Conservation (phyloP, 2,113 vertebrate species). For the Nesogale talazaci region DNA sequence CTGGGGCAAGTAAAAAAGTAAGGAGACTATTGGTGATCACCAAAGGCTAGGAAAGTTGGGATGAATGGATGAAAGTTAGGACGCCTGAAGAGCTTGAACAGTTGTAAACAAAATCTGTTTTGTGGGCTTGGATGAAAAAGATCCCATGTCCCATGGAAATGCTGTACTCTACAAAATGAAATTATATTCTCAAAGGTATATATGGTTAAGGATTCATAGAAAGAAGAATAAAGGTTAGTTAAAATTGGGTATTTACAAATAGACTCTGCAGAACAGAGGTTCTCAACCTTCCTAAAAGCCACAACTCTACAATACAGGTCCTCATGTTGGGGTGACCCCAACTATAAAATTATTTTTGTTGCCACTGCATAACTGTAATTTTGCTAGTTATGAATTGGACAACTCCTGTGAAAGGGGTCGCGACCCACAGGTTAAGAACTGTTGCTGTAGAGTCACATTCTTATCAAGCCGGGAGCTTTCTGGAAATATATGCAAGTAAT, state of each 20-base stretch:
- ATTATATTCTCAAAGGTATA: background rate
- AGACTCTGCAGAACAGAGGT: background rate
- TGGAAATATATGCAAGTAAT: too few relatives aligned
- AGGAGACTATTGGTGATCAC: constrained; percentile 3
- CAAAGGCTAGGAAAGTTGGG: background rate
- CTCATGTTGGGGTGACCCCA: too few relatives aligned
- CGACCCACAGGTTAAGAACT: too few relatives aligned
- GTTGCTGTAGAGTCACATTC: background rate
- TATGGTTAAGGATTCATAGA: background rate
- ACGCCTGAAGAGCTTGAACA: background rate
- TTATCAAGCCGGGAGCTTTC: background rate
- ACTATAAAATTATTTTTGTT: too few relatives aligned
- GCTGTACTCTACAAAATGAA: background rate
- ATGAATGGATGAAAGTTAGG: background rate
- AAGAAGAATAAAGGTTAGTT: background rate
- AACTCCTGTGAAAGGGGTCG: too few relatives aligned
- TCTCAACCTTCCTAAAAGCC: too few relatives aligned
- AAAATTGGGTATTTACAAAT: background rate
- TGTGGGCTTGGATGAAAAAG: background rate
- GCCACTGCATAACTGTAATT: too few relatives aligned
- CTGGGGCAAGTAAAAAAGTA: background rate
- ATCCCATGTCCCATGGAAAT: background rate
- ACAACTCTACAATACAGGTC: too few relatives aligned
- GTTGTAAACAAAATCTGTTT: background rate
- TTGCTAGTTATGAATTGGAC: too few relatives aligned